A percentile compares a stretch with the other conserved stretches of the same genome.
These are phyloP conservation scores for Sipha flava DNA, from an alignment of 1,140 invertebrate genomes.

Conservation along the genomic window DNA sequence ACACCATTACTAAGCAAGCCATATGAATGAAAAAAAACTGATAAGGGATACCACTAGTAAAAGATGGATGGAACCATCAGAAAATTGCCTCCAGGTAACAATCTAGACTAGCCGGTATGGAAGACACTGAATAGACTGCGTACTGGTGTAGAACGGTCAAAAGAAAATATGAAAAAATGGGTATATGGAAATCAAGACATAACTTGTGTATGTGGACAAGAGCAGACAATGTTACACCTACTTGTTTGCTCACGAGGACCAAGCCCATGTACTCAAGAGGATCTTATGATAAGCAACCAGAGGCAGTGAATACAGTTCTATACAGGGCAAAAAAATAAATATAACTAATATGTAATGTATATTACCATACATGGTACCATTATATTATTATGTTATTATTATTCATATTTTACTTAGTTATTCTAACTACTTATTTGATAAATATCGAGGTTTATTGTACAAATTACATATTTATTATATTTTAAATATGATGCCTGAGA, in stretches of 20 bases:
- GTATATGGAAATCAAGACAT: neutral
- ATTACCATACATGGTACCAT: neutral
- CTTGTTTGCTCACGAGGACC: neutral
- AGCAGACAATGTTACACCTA: neutral
- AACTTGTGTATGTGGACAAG: neutral
- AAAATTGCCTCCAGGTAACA: neutral
- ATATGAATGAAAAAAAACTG: neutral
- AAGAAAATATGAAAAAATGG: conserved; percentile 26
- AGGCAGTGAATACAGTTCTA: neutral
- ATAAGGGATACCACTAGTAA: neutral
- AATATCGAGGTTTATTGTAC: neutral
- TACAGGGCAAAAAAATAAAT: neutral
- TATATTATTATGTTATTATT: neutral
- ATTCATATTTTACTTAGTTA: too few relatives aligned
- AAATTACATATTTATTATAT: neutral
- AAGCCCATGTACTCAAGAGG: neutral
- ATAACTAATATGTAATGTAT: neutral
- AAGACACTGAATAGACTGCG: conserved; percentile 3
- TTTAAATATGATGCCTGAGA: neutral
- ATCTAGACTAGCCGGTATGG: conserved; percentile 4
- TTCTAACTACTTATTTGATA: too few relatives aligned
- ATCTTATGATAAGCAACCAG: neutral
- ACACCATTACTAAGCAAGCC: neutral
- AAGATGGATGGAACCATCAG: neutral
- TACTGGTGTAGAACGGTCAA: neutral